A percentile compares a stretch with the other conserved stretches of the same genome.
Conservation (phyloP, 2,888 invertebrate species). For the Eupithecia exiguata region DNA sequence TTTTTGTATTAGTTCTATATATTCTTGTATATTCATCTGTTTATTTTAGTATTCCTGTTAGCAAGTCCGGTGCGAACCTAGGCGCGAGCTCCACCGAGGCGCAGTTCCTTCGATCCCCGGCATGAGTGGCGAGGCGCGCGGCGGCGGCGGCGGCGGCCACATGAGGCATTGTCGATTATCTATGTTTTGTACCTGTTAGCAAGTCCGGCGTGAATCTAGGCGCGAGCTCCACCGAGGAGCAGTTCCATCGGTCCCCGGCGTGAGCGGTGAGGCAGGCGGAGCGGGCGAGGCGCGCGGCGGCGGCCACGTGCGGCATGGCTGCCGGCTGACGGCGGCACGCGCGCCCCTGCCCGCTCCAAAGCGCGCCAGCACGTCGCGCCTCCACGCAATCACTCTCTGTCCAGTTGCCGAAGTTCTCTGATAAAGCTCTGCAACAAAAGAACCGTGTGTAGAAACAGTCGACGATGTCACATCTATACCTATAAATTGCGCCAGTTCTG, state of each 20-base stretch:
- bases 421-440: constrained; percentile 40
- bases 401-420: constrained; percentile 79
- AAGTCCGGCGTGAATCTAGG: constrained; percentile 83
- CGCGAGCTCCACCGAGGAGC: constrained; percentile 88
- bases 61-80: constrained; percentile 69
- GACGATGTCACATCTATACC: not conserved
- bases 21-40: too few species aligned
- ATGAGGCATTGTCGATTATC: constrained; percentile 84
- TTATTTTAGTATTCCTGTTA: not conserved
- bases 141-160: constrained; percentile 88
- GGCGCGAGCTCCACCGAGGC: constrained; percentile 89
- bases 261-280: constrained; percentile 89
- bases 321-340: constrained; percentile 86
- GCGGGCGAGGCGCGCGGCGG: constrained; percentile 87
- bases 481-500: not conserved
- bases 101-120: constrained; percentile 92
- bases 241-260: constrained; percentile 91
- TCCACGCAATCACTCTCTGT: constrained; percentile 73
- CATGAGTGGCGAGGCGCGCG: constrained; percentile 88
- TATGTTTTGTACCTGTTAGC: constrained; percentile 4
- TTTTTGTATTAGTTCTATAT: not conserved
- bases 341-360: constrained; percentile 86
- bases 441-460: not conserved
- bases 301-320: constrained; percentile 90
- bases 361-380: constrained; percentile 77